A percentile compares a stretch with the other conserved stretches of the same genome.
phyloP scores from a whole-genome alignment of 1,140 invertebrate species.

The Odontomachus brunneus region DNA sequence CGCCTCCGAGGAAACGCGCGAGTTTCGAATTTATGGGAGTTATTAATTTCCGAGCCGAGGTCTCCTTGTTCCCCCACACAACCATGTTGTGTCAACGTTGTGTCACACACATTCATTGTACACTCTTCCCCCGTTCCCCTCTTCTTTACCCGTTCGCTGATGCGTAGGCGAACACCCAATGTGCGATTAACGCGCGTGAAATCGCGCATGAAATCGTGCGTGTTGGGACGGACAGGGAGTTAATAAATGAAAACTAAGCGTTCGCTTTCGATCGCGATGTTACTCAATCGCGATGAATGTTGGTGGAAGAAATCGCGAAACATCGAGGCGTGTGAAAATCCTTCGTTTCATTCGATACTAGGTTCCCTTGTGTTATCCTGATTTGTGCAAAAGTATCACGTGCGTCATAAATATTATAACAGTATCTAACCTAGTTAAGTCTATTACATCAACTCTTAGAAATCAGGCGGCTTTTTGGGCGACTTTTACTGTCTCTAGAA shows the following conservation, averaged over 20 bases:
- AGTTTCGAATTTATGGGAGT: constrained; percentile 51
- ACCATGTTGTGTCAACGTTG: constrained; percentile 20
- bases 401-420: neutral
- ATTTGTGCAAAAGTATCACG: neutral
- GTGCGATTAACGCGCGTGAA: constrained; percentile 21
- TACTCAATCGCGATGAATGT: neutral
- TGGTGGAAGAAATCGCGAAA: neutral
- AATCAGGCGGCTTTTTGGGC: too few species aligned
- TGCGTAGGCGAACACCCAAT: constrained; percentile 17
- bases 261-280: constrained; percentile 1
- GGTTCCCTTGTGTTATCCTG: neutral
- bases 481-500: too few species aligned
- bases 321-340: neutral
- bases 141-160: neutral
- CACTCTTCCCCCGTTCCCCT: neutral
- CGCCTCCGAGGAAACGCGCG: constrained; percentile 34
- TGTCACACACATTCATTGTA: constrained; percentile 28
- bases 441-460: too few species aligned
- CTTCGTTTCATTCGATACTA: neutral
- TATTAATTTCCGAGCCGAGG: constrained; percentile 37
- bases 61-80: constrained; percentile 7
- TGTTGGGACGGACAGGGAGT: neutral
- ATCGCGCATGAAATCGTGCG: neutral
- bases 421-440: too few species aligned
- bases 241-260: constrained; percentile 36